Base-by-base conservation (phyloP, 2,888 invertebrate genomes). In the Gasteruption jaculator region DNA sequence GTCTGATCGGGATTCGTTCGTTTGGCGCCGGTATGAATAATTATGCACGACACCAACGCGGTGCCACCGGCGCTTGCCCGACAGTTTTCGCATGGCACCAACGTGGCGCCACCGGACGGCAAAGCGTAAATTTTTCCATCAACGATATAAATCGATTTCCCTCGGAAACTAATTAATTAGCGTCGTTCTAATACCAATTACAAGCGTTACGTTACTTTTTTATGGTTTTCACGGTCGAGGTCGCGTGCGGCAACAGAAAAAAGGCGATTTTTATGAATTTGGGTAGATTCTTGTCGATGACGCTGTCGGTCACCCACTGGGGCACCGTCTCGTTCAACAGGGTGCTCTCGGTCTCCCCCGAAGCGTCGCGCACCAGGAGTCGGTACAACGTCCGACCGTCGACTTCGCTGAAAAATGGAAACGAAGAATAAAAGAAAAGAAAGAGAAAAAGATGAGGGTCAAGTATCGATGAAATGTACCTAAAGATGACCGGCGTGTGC, bases 241-340 rank as follows among this genome's bases (percentile, higher is more conserved):
- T 84, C 19, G 91, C 83, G 75, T 97, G 94, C n/a, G 96, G 93
- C 58, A 93, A 83, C 39, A 99, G 79, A 71, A 91, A 94, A 73
- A 99, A 99, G 18, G 97, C 91, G 65, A 99, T 86, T 76, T 97
- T 99, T 57, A 90, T 90, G 60, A 96, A 90, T 72, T 95, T 94
- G 2, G 95, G 96, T 50, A 91, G 82, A 53, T 88, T 90, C 74
- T 92, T 91, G 63, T 94, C 91, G 43, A 95, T 87, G 29, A 94
- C 89, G 31, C 93, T 91, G 57, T 95, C 93, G 1, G 89, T 86
- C 8, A 97, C 93, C 96, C 96, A 97, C 10, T 85, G 83, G 0
- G 96, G 96, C 10, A 96, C 91, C 0, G 91, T 93, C 70, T 97
- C 97, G 53, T 88, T 87, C 6, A 97, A 76, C 29, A 95, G 76